These are phyloP conservation scores for Drosophila nigromelanica DNA, from an alignment of 1,140 invertebrate genomes.

Conservation along the genomic window DNA sequence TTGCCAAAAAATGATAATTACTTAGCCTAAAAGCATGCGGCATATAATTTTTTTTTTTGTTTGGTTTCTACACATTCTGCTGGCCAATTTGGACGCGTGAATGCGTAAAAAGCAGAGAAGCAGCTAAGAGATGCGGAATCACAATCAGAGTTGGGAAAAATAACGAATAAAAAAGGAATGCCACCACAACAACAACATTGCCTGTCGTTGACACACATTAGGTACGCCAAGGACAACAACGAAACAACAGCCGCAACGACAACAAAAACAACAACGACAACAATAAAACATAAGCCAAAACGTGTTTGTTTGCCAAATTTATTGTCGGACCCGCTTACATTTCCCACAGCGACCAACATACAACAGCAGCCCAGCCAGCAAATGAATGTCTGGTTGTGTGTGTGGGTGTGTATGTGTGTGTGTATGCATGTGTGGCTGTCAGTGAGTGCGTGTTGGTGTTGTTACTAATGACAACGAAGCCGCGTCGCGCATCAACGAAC, in stretches of 20 bases:
- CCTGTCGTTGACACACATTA: conserved; percentile 73
- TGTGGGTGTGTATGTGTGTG: conserved; percentile 26
- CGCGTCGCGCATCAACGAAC: conserved; percentile 76
- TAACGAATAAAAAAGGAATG: conserved; percentile 35
- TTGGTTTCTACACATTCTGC: conserved; percentile 32
- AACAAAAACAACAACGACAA: conserved; percentile 42
- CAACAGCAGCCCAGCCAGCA: conserved; percentile 35
- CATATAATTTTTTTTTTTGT: conserved; percentile 48
- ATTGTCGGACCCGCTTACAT: conserved; percentile 57
- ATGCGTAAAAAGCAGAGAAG: conserved; percentile 71
- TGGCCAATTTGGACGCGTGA: conserved; percentile 72
- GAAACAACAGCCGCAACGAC: conserved; percentile 52
- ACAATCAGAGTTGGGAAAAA: conserved; percentile 25
- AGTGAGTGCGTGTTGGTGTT: conserved; percentile 57
- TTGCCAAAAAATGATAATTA: conserved; percentile 71
- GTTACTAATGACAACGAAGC: conserved; percentile 79
- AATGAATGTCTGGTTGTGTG: conserved; percentile 29
- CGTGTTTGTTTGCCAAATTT: conserved; percentile 79
- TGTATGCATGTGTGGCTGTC: conserved; percentile 37
- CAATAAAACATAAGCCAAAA: conserved; percentile 65
- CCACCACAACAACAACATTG: conserved; percentile 33
- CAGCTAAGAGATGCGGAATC: conserved; percentile 21
- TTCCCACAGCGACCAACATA: conserved; percentile 55
- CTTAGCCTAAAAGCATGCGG: conserved; percentile 57
- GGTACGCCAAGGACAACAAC: conserved; percentile 66